phyloP scores from a whole-genome alignment of 1,140 invertebrate genomes.

The Tetraneura akinire region DNA sequence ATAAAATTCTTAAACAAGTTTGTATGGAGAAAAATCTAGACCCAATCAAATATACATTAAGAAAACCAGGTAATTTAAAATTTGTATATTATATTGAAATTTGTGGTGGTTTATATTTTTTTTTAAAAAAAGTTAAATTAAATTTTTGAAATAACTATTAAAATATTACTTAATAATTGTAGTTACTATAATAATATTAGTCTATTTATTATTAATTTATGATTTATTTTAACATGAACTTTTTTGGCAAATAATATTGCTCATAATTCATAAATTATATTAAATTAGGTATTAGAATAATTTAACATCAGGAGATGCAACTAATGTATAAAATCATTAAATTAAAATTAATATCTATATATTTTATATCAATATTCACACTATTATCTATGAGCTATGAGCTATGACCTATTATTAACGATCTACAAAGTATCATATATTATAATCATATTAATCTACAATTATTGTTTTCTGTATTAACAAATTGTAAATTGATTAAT shows the following conservation, averaged over 20 bases:
- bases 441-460: too few relatives aligned
- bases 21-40: constrained; percentile 82
- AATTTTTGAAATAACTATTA: background rate
- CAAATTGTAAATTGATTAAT: too few relatives aligned
- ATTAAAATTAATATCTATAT: background rate
- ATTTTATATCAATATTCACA: too few relatives aligned
- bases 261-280: background rate
- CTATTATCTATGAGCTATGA: too few relatives aligned
- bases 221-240: background rate
- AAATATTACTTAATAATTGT: background rate
- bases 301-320: background rate
- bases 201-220: background rate
- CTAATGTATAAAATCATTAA: background rate
- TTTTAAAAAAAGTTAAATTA: background rate
- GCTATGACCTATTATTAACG: too few relatives aligned
- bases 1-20: constrained; percentile 71
- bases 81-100: background rate
- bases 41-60: constrained; percentile 72
- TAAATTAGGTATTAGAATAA: background rate
- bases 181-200: background rate
- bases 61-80: constrained; percentile 70
- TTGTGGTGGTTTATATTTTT: background rate
- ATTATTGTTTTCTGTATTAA: too few relatives aligned
- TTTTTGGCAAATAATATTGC: background rate
- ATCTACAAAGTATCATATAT: too few relatives aligned